A percentile compares a stretch with the other conserved stretches of the same genome.
phyloP scores from a whole-genome alignment of 1,140 invertebrate genomes.

The Drosophila arawakana region DNA sequence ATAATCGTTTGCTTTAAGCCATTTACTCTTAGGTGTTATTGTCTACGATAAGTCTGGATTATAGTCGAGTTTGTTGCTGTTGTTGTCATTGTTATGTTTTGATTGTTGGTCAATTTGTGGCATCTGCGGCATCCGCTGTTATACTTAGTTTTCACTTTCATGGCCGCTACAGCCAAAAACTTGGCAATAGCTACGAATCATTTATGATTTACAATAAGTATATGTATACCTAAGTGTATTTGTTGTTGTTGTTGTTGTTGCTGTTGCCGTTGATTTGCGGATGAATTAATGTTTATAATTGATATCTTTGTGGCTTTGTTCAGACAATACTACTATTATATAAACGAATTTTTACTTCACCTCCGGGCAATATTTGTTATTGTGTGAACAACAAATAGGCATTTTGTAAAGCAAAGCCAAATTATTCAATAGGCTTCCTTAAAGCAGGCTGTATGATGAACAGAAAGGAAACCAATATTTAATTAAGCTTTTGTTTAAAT shows the following conservation, averaged over 20 bases:
- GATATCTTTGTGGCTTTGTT: conserved; percentile 37
- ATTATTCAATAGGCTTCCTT: conserved; percentile 3
- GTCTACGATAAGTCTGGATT: conserved; percentile 21
- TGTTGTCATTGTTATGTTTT: conserved; percentile 47
- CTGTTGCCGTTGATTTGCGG: conserved; percentile 50
- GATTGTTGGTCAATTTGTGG: conserved; percentile 47
- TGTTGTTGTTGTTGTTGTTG: conserved; percentile 30
- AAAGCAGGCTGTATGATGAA: neutral
- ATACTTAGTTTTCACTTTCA: conserved; percentile 70
- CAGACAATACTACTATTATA: conserved; percentile 35
- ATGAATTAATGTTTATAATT: conserved; percentile 74
- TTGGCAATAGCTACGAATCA: conserved; percentile 63
- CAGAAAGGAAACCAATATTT: too few species aligned
- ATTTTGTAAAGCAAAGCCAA: conserved; percentile 7
- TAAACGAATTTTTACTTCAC: conserved; percentile 50
- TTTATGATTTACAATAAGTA: conserved; percentile 63
- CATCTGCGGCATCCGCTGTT: conserved; percentile 60
- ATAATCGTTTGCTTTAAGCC: conserved; percentile 29
- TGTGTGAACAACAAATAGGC: conserved; percentile 16
- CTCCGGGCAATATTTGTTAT: conserved; percentile 34
- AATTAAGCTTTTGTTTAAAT: too few species aligned
- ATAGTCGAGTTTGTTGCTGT: conserved; percentile 24
- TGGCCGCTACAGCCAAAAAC: conserved; percentile 45
- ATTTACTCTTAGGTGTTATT: conserved; percentile 11
- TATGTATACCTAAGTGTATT: neutral